These are phyloP conservation scores for Melanotaenia maccullochi DNA, from an alignment of 2,797 vertebrate genomes.

Conservation along the genomic window DNA sequence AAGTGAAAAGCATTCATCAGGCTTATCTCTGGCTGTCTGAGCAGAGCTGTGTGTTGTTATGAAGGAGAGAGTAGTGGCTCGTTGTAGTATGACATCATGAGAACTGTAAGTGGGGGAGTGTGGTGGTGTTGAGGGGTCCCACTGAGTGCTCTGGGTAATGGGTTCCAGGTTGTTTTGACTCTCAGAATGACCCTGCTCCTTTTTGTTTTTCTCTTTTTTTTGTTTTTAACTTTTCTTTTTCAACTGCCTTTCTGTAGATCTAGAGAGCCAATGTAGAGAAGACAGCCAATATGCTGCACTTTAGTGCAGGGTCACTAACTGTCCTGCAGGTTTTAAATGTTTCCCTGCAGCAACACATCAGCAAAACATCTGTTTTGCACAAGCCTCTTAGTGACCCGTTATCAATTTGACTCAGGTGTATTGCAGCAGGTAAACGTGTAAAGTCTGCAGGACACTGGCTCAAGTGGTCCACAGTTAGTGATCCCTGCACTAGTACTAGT, in stretches of 20 bases:
- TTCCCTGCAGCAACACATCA: too few relatives aligned
- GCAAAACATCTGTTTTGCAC: too few relatives aligned
- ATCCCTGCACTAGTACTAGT: too few relatives aligned
- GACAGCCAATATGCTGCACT: too few relatives aligned
- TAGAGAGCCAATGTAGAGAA: too few relatives aligned
- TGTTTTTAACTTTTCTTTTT: conserved; percentile 1
- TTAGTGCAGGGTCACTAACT: too few relatives aligned
- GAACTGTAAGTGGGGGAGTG: conserved; percentile 65
- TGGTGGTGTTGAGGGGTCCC: conserved; percentile 55
- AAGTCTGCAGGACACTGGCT: too few relatives aligned
- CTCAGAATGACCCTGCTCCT: conserved; percentile 47
- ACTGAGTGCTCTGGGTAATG: conserved; percentile 60
- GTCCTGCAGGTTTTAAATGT: too few relatives aligned
- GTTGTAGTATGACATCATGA: conserved; percentile 77
- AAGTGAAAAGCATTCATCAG: conserved; percentile 53
- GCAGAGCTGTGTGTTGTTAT: conserved; percentile 42
- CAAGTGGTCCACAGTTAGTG: too few relatives aligned
- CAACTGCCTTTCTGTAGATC: not conserved
- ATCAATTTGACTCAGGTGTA: too few relatives aligned
- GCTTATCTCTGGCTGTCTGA: conserved; percentile 63
- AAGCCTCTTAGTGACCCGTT: too few relatives aligned
- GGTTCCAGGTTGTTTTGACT: conserved; percentile 72
- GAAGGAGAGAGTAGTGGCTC: conserved; percentile 46
- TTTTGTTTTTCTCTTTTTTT: conserved; percentile 21
- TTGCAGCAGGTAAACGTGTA: too few relatives aligned